Conservation (phyloP, 53 echinoderm and acorn worm genomes). For the Pentamera pediparva region DNA sequence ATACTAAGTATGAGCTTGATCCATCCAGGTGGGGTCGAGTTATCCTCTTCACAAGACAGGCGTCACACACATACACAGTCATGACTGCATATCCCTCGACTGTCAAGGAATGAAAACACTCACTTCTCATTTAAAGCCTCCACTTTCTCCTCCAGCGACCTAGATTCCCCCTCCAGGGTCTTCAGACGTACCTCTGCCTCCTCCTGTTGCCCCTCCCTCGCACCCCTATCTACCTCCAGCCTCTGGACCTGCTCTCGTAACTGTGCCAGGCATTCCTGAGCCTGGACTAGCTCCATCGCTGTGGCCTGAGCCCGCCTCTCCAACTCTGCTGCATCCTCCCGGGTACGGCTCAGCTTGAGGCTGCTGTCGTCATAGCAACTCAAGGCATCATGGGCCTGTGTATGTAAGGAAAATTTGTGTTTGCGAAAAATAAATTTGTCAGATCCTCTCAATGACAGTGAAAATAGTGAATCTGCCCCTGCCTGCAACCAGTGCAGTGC, state of each 20-base stretch:
- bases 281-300: conserved; percentile 36
- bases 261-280: conserved; percentile 40
- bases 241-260: conserved; percentile 25
- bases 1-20: too few relatives aligned
- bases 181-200: conserved; percentile 39
- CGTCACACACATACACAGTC: too few relatives aligned
- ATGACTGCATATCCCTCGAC: too few relatives aligned
- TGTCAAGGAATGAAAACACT: too few relatives aligned
- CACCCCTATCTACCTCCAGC: conserved; percentile 27
- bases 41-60: too few relatives aligned
- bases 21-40: too few relatives aligned
- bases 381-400: conserved; percentile 51
- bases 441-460: too few relatives aligned
- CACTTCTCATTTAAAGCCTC: conserved; percentile 16
- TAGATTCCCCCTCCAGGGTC: conserved; percentile 47
- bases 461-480: too few relatives aligned
- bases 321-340: conserved; percentile 56
- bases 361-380: conserved; percentile 47
- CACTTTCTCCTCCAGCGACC: conserved; percentile 50
- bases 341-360: conserved; percentile 19
- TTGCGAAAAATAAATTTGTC: too few relatives aligned
- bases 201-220: conserved; percentile 35
- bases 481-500: too few relatives aligned
- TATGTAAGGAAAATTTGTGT: background rate
- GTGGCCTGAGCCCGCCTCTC: conserved; percentile 54